Percentiles rank a stretch among this genome's conserved stretches.
These are phyloP conservation scores for Trachelus stipa DNA, from an alignment of 2,888 invertebrate species.

Conservation along the genomic window DNA sequence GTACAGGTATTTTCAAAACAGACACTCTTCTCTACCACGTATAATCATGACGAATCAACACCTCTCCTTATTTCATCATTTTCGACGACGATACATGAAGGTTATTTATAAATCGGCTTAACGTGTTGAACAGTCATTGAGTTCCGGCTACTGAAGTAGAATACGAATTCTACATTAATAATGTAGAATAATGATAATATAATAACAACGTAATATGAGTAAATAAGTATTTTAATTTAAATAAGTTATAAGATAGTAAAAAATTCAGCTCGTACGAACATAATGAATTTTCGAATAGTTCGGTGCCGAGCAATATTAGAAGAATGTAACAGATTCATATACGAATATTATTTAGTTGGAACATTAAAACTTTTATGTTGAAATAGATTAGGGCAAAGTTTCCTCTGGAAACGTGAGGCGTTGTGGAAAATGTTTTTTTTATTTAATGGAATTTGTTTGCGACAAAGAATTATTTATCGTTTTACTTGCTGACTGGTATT, in stretches of 20 bases:
- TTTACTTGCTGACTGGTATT: background rate
- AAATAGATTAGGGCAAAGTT: background rate
- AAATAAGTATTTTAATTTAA: background rate
- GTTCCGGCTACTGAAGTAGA: background rate
- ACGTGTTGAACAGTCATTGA: background rate
- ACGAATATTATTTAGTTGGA: background rate
- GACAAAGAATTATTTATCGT: background rate
- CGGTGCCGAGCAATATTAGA: background rate
- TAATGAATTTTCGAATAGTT: background rate
- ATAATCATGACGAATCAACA: background rate
- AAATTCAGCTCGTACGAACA: background rate
- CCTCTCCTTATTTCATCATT: background rate
- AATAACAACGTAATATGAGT: background rate
- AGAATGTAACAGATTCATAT: background rate
- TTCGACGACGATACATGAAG: background rate
- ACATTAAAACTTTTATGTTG: background rate
- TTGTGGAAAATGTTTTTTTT: background rate
- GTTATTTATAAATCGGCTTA: background rate
- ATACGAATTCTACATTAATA: background rate
- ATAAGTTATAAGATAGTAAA: background rate
- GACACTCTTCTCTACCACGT: background rate
- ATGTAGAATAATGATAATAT: background rate
- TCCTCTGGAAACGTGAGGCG: background rate
- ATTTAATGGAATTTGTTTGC: background rate
- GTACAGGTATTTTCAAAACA: background rate